A percentile compares a stretch with the other conserved stretches of the same genome.
Conservation (phyloP, 2,888 invertebrate genomes). For the Frankliniella fusca region DNA sequence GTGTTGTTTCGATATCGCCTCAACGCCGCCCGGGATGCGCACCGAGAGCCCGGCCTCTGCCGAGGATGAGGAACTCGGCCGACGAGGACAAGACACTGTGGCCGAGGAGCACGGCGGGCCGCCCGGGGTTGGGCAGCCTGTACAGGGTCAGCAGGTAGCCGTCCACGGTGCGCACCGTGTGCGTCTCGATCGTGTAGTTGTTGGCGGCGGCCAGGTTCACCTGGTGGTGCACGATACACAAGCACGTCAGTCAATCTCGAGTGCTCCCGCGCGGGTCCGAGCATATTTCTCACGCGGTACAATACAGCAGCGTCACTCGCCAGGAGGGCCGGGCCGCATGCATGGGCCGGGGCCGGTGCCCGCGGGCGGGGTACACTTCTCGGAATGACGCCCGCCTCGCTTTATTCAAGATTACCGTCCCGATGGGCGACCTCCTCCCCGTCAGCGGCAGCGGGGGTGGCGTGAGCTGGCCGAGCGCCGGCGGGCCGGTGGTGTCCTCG, state of each 20-base stretch:
- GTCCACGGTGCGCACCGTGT: not conserved
- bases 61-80: not conserved
- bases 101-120: not conserved
- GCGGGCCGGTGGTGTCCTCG: not conserved
- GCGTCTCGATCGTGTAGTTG: not conserved
- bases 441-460: not conserved
- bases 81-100: not conserved
- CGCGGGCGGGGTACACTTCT: not conserved
- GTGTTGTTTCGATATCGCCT: no score
- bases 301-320: no score
- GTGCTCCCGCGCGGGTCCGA: no score
- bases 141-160: slow-evolving; percentile 14
- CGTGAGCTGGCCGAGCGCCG: not conserved
- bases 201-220: not conserved
- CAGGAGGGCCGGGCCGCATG: no score
- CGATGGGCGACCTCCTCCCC: not conserved
- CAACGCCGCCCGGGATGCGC: not conserved
- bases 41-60: not conserved
- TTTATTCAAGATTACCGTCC: not conserved
- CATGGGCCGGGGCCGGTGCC: no score
- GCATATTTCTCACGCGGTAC: no score
- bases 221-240: not conserved
- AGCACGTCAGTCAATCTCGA: no score
- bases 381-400: not conserved
- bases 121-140: not conserved